Evolutionary conservation across 2,113 vertebrate species (phyloP), one percentile per base, ranked within the genome.

Genomic region (Arothron firmamentum): DNA sequence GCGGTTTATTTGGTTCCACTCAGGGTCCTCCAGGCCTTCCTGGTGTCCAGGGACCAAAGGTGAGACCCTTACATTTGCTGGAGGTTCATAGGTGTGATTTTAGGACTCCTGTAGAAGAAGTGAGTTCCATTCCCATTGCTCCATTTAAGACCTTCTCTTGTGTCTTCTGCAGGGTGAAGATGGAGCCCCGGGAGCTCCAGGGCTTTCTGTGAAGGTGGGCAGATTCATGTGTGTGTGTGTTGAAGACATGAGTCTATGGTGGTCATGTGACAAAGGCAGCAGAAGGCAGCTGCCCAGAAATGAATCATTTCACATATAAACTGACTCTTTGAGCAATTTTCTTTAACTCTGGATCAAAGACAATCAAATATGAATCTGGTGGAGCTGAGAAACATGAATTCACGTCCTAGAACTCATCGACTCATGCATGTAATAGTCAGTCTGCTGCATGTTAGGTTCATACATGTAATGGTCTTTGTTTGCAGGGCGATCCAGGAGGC

Each of bases 31-130:
- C 72, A 23, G 90, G 89, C 38, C 46, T 75, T 17, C 77, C 2
- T 58, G 91, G 92, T 16, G 73, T 82, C 4, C 57, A 68, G 46
- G 92, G 92, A 70, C 84, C 86, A 57, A 88, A 89, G 87, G 91
- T 93, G 83, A 75, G 45, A 46, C 7, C 41, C 16, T 45, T 3
- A 42, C 16, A 23, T 34, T 48, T 59, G 31, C 16, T 65, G 2
- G 45, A 51, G 1, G 10, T 53, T n/a, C 0, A 15, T 18, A 18
- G n/a, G 2, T 12, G 4, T 41, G 15, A 5, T 8, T 4, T n/a
- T 31, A 1, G n/a, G 10, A 41, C 56, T 38, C 12, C 17, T 38
- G 34, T 9, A 38, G 9, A 4, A 54, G 55, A 47, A 8, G 25
- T 5, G 25, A 28, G 25, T 1, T 28, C 25, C 25, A 28, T 5